phyloP scores from a whole-genome alignment of 2,888 invertebrate species.

The Agrochola litura region DNA sequence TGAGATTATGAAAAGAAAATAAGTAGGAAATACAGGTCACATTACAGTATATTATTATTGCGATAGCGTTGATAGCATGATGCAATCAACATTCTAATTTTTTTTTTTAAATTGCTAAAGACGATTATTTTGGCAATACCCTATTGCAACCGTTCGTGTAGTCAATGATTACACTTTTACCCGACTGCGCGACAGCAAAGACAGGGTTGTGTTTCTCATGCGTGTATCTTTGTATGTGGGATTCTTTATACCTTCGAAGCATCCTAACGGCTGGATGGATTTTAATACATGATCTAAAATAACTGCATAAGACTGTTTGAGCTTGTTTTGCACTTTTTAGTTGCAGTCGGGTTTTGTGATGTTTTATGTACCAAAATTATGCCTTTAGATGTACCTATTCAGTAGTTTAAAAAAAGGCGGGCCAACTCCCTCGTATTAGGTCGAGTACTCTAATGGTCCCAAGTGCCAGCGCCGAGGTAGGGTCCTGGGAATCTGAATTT shows the following conservation, averaged over 20 bases:
- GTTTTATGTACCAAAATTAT: too few species aligned
- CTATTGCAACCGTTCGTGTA: background rate
- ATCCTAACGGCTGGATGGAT: background rate
- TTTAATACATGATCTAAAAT: background rate
- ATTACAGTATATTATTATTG: background rate
- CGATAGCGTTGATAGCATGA: background rate
- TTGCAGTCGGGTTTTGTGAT: too few species aligned
- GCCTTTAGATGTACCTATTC: too few species aligned
- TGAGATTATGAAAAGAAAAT: background rate
- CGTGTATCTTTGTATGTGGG: background rate
- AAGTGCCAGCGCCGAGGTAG: too few species aligned
- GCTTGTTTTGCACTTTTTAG: too few species aligned
- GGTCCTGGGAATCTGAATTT: too few species aligned
- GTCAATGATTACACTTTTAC: background rate
- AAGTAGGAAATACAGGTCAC: background rate
- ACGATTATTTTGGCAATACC: background rate
- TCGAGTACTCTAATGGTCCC: too few species aligned
- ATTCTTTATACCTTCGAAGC: background rate
- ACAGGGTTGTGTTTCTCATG: background rate
- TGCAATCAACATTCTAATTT: constrained; percentile 7
- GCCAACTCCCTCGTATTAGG: too few species aligned
- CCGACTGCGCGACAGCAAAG: background rate
- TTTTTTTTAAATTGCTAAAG: background rate
- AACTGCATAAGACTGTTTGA: too few species aligned
- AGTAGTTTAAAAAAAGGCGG: too few species aligned